Evolutionary conservation across 2,113 vertebrate genomes (phyloP).

Genomic region (Oreochromis spilurus): DNA sequence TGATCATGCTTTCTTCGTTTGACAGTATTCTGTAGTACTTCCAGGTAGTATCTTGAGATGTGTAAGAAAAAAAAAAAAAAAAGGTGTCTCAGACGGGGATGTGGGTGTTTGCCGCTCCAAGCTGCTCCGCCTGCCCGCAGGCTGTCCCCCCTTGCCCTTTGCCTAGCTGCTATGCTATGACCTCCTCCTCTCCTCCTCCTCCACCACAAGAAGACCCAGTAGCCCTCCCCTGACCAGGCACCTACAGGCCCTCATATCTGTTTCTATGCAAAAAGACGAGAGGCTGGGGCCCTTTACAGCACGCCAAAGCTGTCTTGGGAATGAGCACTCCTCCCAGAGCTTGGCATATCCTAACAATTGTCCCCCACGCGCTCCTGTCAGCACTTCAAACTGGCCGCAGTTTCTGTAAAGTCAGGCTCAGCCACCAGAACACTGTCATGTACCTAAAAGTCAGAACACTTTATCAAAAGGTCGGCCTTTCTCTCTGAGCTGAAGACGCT

Average conservation of each 20-base stretch:
- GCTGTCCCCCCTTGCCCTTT: conserved; percentile 49
- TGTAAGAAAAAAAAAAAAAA: conserved; percentile 3
- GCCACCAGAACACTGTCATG: conserved; percentile 57
- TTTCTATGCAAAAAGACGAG: conserved; percentile 78
- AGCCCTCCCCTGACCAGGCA: conserved; percentile 52
- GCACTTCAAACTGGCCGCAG: conserved; percentile 34
- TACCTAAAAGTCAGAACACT: conserved; percentile 31
- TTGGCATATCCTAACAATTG: conserved; percentile 12
- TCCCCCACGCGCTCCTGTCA: conserved; percentile 17
- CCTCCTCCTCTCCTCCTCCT: conserved; percentile 21
- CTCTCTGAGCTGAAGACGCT: conserved; percentile 56
- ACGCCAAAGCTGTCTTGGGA: conserved; percentile 49
- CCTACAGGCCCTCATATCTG: conserved; percentile 62
- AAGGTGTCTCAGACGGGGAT: conserved; percentile 46
- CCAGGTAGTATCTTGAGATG: conserved; percentile 65
- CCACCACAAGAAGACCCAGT: conserved; percentile 51
- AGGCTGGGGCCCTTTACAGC: conserved; percentile 57
- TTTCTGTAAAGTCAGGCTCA: conserved; percentile 34
- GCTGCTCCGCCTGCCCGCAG: conserved; percentile 65
- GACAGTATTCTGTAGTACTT: conserved; percentile 72
- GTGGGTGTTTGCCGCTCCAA: conserved; percentile 51
- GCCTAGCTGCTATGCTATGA: conserved; percentile 65
- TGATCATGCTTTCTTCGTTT: conserved; percentile 63
- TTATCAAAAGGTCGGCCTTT: conserved; percentile 38
- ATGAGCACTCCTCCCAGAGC: conserved; percentile 38